Base-by-base conservation (phyloP, 2,113 vertebrate genomes). In the Nansenia antarctica region DNA sequence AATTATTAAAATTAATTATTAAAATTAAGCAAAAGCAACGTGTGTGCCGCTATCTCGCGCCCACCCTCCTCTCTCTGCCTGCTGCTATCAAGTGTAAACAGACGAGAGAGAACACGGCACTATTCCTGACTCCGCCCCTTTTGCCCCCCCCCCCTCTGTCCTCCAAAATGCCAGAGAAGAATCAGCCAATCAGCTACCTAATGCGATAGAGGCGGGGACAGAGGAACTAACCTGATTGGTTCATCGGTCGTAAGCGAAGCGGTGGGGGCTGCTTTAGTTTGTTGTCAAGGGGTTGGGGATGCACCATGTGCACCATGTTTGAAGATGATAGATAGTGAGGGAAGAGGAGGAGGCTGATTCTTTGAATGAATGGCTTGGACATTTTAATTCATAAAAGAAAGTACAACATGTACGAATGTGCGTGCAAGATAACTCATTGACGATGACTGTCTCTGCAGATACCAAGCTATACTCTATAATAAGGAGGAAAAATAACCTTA, bases 31-130 rank as follows among this genome's bases (percentile, higher is more conserved):
- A n/a, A n/a, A n/a, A n/a, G n/a, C n/a, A n/a, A n/a, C n/a, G n/a
- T n/a, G n/a, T n/a, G n/a, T n/a, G n/a, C n/a, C n/a, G n/a, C n/a
- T n/a, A n/a, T n/a, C n/a, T n/a, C n/a, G n/a, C n/a, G n/a, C n/a
- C n/a, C n/a, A n/a, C n/a, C n/a, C n/a, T n/a, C n/a, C n/a, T n/a
- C n/a, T n/a, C n/a, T n/a, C 82, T 83, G 82, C 60, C 72, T 62
- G 70, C 77, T 82, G n/a, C 70, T 87, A 83, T 86, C n/a, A n/a
- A n/a, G 85, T 87, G 88, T 90, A 88, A 90, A 90, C 85, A n/a
- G n/a, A n/a, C n/a, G n/a, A n/a, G n/a, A n/a, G n/a, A n/a, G n/a
- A n/a, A n/a, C n/a, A n/a, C n/a, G n/a, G n/a, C n/a, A n/a, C n/a
- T n/a, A n/a, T n/a, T 78, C 80, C 58, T 70, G 63, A 78, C 84